phyloP scores from a whole-genome alignment of 2,113 vertebrate species.

The Telmatochromis sp. region DNA sequence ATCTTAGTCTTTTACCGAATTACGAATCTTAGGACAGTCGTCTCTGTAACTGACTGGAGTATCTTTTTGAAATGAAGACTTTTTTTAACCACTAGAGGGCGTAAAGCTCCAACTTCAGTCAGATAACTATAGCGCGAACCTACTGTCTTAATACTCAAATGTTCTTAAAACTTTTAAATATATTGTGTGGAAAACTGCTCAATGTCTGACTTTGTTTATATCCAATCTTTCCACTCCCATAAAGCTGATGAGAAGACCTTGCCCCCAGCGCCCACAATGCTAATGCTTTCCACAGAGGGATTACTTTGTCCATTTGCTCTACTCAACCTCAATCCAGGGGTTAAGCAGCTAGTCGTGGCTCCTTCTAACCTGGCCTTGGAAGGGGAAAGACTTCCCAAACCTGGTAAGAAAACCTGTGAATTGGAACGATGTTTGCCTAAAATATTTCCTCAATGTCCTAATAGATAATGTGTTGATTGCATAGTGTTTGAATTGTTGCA shows the following conservation, averaged over 20 bases:
- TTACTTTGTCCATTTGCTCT: constrained; percentile 91
- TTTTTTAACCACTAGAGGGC: not conserved
- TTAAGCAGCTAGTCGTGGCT: constrained; percentile 69
- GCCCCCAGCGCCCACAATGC: constrained; percentile 81
- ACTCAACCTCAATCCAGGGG: constrained; percentile 83
- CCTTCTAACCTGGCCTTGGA: constrained; percentile 58
- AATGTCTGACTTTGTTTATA: not conserved
- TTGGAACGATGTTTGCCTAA: not conserved
- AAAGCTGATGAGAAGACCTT: constrained; percentile 86
- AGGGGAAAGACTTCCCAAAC: constrained; percentile 78
- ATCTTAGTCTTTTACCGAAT: not conserved
- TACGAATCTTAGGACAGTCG: not conserved
- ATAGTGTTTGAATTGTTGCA: not conserved
- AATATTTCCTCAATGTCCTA: not conserved
- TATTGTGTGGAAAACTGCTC: not conserved
- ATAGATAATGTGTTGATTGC: not conserved
- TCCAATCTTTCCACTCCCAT: not conserved
- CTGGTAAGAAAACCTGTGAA: constrained; percentile 63
- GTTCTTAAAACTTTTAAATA: not conserved
- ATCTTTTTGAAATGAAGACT: not conserved
- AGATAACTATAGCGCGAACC: not conserved
- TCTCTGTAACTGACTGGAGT: not conserved
- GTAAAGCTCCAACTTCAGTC: not conserved
- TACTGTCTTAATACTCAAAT: not conserved
- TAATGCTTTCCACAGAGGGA: constrained; percentile 91